Conservation (phyloP, 2,888 invertebrate species). For the Esperia sulphurella region DNA sequence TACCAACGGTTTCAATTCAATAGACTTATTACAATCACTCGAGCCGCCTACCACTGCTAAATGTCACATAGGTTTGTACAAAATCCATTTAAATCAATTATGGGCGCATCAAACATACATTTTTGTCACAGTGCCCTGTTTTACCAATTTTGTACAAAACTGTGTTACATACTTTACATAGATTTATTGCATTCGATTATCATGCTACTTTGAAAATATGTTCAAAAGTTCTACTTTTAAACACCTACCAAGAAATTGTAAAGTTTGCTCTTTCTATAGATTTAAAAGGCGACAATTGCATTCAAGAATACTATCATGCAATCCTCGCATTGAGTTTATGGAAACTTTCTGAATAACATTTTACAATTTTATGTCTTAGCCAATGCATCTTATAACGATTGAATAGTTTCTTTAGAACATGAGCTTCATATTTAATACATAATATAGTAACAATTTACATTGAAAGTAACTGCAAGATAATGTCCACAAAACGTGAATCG, state of each 20-base stretch:
- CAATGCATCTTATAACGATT: constrained; percentile 34
- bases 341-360: background rate
- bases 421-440: constrained; percentile 54
- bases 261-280: constrained; percentile 36
- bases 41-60: constrained; percentile 65
- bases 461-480: constrained; percentile 61
- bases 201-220: constrained; percentile 62
- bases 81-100: constrained; percentile 1
- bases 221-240: constrained; percentile 66
- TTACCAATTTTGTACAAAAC: constrained; percentile 34
- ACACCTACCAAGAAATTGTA: constrained; percentile 34
- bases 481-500: constrained; percentile 52
- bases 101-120: background rate
- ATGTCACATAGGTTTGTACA: constrained; percentile 37
- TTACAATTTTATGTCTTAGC: constrained; percentile 25
- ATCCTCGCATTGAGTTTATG: background rate
- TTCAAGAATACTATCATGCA: constrained; percentile 1
- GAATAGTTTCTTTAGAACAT: constrained; percentile 45
- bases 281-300: constrained; percentile 1
- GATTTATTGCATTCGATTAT: constrained; percentile 70
- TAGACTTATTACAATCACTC: constrained; percentile 73
- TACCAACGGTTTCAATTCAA: constrained; percentile 71
- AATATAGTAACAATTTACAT: constrained; percentile 63
- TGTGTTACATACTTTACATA: constrained; percentile 42
- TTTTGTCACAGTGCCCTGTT: background rate